Conservation (phyloP, 37 sponge, comb jelly and placozoan genomes). For the Bolinopsis microptera region DNA sequence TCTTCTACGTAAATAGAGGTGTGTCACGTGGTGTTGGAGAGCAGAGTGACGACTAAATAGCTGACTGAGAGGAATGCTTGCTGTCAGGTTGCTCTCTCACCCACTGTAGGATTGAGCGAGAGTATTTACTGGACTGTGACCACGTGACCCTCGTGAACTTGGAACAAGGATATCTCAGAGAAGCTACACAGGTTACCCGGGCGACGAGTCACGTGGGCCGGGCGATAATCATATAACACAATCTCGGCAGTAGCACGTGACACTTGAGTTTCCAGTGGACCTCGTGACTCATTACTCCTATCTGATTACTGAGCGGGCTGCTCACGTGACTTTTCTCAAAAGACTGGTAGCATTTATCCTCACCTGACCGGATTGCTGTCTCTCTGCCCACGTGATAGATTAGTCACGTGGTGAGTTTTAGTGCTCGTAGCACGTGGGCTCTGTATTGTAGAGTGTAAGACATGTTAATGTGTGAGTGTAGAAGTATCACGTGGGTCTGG, state of each 20-base stretch:
- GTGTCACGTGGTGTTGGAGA: neutral
- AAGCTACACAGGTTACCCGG: neutral
- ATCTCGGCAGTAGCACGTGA: neutral
- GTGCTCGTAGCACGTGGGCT: conserved; percentile 13
- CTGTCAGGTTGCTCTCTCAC: too few relatives aligned
- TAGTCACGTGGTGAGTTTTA: conserved; percentile 46
- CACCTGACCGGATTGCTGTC: conserved; percentile 29
- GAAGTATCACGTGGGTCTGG: neutral
- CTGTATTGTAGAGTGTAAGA: neutral
- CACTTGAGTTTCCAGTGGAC: neutral
- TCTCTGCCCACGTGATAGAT: neutral
- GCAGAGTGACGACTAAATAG: neutral
- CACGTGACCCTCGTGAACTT: neutral
- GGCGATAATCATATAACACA: conserved; percentile 15
- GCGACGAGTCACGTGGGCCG: neutral
- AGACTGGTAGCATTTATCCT: conserved; percentile 51
- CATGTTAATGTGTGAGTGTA: neutral
- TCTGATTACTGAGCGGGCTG: conserved; percentile 18
- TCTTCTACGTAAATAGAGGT: conserved; percentile 22
- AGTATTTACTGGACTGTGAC: neutral
- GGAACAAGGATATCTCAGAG: neutral
- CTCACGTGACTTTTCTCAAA: conserved; percentile 42
- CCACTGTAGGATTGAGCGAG: too few relatives aligned
- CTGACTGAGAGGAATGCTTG: neutral
- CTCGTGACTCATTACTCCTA: conserved; percentile 56